Evolutionary conservation across 2,797 vertebrate species (phyloP), one percentile per base, ranked within the genome.

Genomic region (Glossophaga mutica): DNA sequence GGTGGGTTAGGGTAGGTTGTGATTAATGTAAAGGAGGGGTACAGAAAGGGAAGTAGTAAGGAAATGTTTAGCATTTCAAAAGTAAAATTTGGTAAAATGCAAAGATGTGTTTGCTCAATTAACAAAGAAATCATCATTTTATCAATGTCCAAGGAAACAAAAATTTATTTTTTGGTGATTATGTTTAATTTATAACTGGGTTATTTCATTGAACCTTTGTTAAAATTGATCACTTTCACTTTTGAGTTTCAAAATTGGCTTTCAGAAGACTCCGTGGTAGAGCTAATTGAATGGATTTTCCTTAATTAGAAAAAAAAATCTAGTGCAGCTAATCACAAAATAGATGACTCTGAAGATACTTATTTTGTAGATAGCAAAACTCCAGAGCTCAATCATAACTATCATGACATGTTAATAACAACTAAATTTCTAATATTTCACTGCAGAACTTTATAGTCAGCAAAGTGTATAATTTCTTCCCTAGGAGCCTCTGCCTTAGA

Each of bases 251-350:
- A 95, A 65, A 97, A 95, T 92, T 52, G 91, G 73, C 26, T 1
- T 2, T 94, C 74, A 93, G 85, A 67, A 77, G 96, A 89, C 48
- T 52, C 12, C 24, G 7, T 48, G 67, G 91, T 76, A 89, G 95
- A 93, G 59, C 97, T 82, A 79, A 87, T 44, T 91, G 34, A 26
- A 90, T 94, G 71, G 71, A 91, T 93, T 95, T 97, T 96, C 92
- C 79, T 78, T 92, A 97, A 97, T 98, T 96, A 97, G 91, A 85
- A 95, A 94, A 95, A 95, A 95, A 86, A 76, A 91, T 79, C 50
- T 1, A 37, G 42, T 83, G 74, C 1, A 88, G 77, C 6, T 94
- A 97, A 85, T 76, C 32, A 90, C 21, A n/a, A 82, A 93, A 55
- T 29, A 91, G 93, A 88, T 81, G 59, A 88, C 67, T 93, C 83